Conservation (phyloP, 2,797 vertebrate species). For the Zenarchopterus dispar region DNA sequence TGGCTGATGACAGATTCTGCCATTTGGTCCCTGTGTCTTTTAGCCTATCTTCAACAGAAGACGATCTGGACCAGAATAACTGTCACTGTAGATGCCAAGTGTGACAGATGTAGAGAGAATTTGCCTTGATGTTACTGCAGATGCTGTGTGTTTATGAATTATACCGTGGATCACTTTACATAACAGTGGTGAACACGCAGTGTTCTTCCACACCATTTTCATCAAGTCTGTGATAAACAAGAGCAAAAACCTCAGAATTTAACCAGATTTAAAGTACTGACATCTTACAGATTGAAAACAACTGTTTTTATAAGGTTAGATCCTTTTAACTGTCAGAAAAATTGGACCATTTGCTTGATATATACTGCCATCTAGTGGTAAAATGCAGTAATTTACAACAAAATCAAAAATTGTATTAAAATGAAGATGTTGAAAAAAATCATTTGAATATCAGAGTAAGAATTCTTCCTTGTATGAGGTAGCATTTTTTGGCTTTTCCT, state of each 20-base stretch:
- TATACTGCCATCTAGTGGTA: constrained; percentile 75
- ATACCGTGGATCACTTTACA: not conserved
- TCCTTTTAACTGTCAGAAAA: not conserved
- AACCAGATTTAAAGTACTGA: constrained; percentile 12
- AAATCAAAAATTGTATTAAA: not conserved
- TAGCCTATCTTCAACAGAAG: constrained; percentile 15
- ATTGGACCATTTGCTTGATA: constrained; percentile 29
- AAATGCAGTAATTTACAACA: not conserved
- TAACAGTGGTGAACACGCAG: not conserved
- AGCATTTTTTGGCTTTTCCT: not conserved
- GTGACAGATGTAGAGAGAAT: constrained; percentile 30
- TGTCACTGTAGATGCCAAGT: constrained; percentile 14
- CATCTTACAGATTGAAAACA: constrained; percentile 10
- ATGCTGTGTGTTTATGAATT: constrained; percentile 16
- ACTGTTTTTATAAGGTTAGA: not conserved
- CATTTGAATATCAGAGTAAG: too few relatives aligned
- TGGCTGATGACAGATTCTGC: constrained; percentile 47
- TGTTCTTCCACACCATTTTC: not conserved
- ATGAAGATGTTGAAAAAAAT: too few relatives aligned
- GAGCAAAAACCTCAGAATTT: not conserved
- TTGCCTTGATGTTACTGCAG: constrained; percentile 15
- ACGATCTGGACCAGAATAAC: constrained; percentile 17
- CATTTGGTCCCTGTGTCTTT: constrained; percentile 45
- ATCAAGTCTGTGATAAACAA: constrained; percentile 7
- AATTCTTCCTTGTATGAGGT: not conserved